Percentiles rank a stretch among this genome's conserved stretches.
Conservation (phyloP, 2,888 invertebrate species). For the Drosophila prolongata region DNA sequence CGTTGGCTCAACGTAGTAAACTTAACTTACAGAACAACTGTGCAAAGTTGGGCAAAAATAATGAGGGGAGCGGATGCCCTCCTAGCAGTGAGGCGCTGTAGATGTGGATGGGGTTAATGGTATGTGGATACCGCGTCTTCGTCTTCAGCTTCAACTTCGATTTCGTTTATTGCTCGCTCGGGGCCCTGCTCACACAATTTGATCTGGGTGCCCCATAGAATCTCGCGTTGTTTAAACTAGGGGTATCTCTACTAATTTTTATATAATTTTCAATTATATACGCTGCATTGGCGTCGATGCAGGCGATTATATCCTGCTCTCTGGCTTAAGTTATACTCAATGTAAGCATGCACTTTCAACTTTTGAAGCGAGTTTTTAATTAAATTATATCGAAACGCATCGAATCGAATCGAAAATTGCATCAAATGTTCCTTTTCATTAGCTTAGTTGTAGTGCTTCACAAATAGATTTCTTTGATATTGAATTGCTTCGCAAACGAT, state of each 20-base stretch:
- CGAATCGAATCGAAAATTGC: conserved; percentile 49
- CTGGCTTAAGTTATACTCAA: conserved; percentile 68
- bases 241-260: conserved; percentile 43
- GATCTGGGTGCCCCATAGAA: conserved; percentile 28
- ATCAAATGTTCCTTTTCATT: conserved; percentile 45
- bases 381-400: conserved; percentile 48
- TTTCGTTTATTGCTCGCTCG: conserved; percentile 30
- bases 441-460: conserved; percentile 32
- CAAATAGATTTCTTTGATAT: conserved; percentile 57
- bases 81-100: conserved; percentile 54
- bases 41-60: conserved; percentile 67
- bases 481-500: conserved; percentile 63
- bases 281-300: conserved; percentile 8
- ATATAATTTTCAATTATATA: conserved; percentile 80
- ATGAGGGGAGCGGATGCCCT: conserved; percentile 20
- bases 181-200: conserved; percentile 4
- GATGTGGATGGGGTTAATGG: conserved; percentile 21
- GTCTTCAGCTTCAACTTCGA: neutral
- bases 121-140: conserved; percentile 40
- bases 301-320: conserved; percentile 42
- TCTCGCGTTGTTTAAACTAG: conserved; percentile 44
- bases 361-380: conserved; percentile 71
- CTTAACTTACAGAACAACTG: conserved; percentile 76
- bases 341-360: conserved; percentile 59
- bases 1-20: conserved; percentile 72